Evolutionary conservation across 2,888 invertebrate species (phyloP), one percentile per base, ranked within the genome.

Genomic region (Lasioglossum oenotherae): DNA sequence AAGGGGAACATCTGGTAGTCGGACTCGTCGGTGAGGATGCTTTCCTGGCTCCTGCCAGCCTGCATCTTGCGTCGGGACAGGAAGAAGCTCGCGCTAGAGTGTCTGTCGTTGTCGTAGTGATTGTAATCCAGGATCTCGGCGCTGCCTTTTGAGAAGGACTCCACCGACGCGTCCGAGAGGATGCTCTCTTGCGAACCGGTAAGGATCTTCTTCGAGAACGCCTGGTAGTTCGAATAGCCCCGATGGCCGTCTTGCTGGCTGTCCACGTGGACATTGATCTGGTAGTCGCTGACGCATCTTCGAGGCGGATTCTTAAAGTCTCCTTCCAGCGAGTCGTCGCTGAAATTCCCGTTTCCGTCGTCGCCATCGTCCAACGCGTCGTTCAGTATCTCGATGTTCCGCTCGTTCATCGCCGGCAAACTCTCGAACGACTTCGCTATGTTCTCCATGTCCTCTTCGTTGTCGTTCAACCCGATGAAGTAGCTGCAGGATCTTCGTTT

Each of bases 51-150:
- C 86, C 96, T 96, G 87, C 97, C 97, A 4, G 95, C 95, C 85
- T 96, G 96, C 95, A 96, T 96, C 83, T 96, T 96, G 88, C 97
- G 96, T 81, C 97, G 97, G 81, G 97, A 97, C 41, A 98, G 94
- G 91, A 98, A 98, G 95, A 98, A 98, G 91, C 98, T 98, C 8
- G 98, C 98, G 91, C 98, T 98, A 88, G 96, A 91, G 92, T 95
- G 92, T 93, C 95, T 84, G 14, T 94, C 94, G 73, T 94, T 94
- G 71, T 96, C 95, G 80, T 94, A 94, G 71, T 91, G 87, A 31
- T 87, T 87, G 16, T 91, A 92, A 81, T 95, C 95, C 46, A 95
- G 80, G 77, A 94, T 91, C 76, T 95, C 94, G 0, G 92, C 93
- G 79, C 93, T 94, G 2, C 92, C 93, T 49, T 93, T 94, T 12